A percentile compares a stretch with the other conserved stretches of the same genome.
Conservation (phyloP, 2,113 vertebrate species). For the Amphiprion percula region DNA sequence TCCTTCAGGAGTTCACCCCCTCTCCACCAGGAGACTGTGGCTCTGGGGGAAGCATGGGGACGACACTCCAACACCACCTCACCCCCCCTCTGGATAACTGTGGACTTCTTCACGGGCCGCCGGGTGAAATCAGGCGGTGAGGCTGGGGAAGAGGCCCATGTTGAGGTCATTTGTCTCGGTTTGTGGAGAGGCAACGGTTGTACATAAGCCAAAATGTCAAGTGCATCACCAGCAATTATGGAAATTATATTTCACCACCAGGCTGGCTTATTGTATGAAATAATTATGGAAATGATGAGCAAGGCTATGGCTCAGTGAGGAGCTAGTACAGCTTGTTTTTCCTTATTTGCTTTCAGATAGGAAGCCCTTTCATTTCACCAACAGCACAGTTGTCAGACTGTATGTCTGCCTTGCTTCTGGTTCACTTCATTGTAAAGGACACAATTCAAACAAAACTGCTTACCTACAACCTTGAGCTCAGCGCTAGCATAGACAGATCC, state of each 20-base stretch:
- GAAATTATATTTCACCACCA: constrained; percentile 41
- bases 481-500: constrained; percentile 88
- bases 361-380: constrained; percentile 1
- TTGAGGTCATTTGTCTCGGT: constrained; percentile 30
- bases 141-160: constrained; percentile 76
- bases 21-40: constrained; percentile 87
- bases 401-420: not conserved
- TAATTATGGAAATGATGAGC: constrained; percentile 56
- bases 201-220: constrained; percentile 61
- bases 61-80: constrained; percentile 87
- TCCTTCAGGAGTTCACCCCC: constrained; percentile 81
- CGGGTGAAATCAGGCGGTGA: constrained; percentile 90
- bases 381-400: constrained; percentile 3
- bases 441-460: constrained; percentile 67
- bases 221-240: constrained; percentile 52
- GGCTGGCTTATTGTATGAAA: constrained; percentile 41
- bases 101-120: constrained; percentile 86
- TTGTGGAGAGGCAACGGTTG: constrained; percentile 35
- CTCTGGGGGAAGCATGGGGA: constrained; percentile 89
- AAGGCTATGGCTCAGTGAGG: constrained; percentile 11
- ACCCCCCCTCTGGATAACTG: constrained; percentile 87
- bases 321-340: constrained; percentile 2
- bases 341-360: constrained; percentile 14
- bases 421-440: constrained; percentile 13
- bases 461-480: constrained; percentile 92